These are phyloP conservation scores for Hemitrygon akajei DNA, from an alignment of 2,797 vertebrate genomes.

Conservation along the genomic window DNA sequence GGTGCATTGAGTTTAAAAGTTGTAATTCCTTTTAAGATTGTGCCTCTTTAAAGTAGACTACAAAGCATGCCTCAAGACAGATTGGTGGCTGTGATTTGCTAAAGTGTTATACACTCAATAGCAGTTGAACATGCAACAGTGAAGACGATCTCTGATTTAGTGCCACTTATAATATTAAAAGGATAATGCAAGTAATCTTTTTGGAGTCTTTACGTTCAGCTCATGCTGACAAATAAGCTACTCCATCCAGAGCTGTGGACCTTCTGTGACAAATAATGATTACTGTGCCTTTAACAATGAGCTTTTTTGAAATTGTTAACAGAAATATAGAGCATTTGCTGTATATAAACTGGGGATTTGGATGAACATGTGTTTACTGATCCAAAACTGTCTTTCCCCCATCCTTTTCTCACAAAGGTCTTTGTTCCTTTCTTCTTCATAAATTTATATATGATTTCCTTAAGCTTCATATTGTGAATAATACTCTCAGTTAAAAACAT, in stretches of 20 bases:
- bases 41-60: not conserved
- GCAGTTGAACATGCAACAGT: not conserved
- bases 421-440: no score
- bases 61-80: not conserved
- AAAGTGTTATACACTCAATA: no score
- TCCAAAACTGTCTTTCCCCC: not conserved
- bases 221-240: not conserved
- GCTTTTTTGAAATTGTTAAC: not conserved
- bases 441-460: no score
- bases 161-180: not conserved
- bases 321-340: not conserved
- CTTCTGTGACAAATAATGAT: not conserved
- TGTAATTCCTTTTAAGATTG: not conserved
- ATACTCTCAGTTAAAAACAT: no score
- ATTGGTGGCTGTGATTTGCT: not conserved
- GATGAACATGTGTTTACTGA: not conserved
- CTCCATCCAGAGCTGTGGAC: not conserved
- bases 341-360: not conserved
- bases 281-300: not conserved
- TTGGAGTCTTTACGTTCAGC: not conserved
- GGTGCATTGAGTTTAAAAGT: not conserved
- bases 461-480: no score
- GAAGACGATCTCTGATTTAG: not conserved
- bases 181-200: not conserved
- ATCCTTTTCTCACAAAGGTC: not conserved